A percentile compares a stretch with the other conserved stretches of the same genome.
phyloP scores from a whole-genome alignment of 1,140 invertebrate species.

The Zophobas morio region DNA sequence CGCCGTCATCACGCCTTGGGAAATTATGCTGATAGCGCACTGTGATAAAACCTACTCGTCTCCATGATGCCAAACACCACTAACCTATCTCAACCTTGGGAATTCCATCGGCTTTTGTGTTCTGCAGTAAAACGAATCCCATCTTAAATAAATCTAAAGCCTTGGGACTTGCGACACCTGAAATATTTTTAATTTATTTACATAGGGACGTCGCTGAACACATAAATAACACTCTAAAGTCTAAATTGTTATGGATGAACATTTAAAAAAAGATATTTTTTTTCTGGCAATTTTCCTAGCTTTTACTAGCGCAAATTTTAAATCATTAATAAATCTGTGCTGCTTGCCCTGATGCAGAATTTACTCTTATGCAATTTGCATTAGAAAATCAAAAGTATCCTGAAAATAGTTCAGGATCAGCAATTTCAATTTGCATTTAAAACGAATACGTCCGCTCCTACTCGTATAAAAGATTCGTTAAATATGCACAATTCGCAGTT shows the following conservation, averaged over 20 bases:
- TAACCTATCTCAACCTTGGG: constrained; percentile 40
- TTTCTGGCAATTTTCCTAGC: too few species aligned
- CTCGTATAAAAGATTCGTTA: constrained; percentile 25
- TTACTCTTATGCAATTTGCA: constrained; percentile 20
- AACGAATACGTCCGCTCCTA: constrained; percentile 12
- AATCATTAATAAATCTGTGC: too few species aligned
- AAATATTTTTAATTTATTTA: constrained; percentile 35
- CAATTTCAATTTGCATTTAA: constrained; percentile 39
- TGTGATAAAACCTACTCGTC: constrained; percentile 39
- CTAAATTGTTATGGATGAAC: constrained; percentile 10
- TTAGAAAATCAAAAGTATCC: constrained; percentile 9
- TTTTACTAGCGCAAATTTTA: too few species aligned
- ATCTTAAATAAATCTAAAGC: constrained; percentile 20
- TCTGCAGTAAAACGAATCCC: constrained; percentile 1
- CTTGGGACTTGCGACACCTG: constrained; percentile 15
- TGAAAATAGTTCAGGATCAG: constrained; percentile 27
- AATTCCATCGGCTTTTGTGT: constrained; percentile 29
- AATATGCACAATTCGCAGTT: constrained; percentile 32
- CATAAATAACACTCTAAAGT: constrained; percentile 25
- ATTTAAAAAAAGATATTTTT: not conserved
- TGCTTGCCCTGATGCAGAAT: not conserved
- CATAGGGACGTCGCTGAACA: not conserved
- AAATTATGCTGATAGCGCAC: constrained; percentile 45
- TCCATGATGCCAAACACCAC: constrained; percentile 39
- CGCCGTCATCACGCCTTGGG: constrained; percentile 46